Evolutionary conservation across 2,113 vertebrate species (phyloP).

Genomic region (Dromiciops gliroides): DNA sequence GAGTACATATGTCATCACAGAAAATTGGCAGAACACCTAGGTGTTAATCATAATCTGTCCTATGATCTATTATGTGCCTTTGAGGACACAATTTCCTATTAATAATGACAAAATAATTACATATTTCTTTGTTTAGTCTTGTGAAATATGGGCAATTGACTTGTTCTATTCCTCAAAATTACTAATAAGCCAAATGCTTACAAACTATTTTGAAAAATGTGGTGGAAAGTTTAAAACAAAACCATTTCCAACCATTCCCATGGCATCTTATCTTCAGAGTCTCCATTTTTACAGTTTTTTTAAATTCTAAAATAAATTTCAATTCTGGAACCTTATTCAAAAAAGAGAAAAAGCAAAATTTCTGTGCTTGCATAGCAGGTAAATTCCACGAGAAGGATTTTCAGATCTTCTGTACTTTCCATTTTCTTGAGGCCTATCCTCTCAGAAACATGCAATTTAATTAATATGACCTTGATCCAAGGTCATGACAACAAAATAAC

Average conservation of each 20-base stretch:
- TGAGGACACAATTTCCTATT: not conserved
- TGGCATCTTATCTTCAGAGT: not conserved
- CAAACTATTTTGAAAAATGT: conserved; percentile 44
- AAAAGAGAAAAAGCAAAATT: conserved; percentile 7
- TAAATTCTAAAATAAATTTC: conserved; percentile 20
- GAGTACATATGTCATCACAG: not conserved
- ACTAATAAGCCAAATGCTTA: conserved; percentile 25
- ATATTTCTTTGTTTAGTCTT: conserved; percentile 30
- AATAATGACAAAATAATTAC: not conserved
- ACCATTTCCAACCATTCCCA: conserved; percentile 25
- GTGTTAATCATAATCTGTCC: not conserved
- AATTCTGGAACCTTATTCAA: not conserved
- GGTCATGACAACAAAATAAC: conserved; percentile 77
- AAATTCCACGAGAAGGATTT: not conserved
- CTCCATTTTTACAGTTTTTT: not conserved
- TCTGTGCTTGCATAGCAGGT: conserved; percentile 1
- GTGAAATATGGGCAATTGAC: conserved; percentile 42
- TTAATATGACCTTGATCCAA: conserved; percentile 76
- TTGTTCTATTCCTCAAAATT: conserved; percentile 36
- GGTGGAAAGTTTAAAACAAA: conserved; percentile 45
- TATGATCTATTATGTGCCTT: not conserved
- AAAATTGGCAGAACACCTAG: conserved; percentile 9
- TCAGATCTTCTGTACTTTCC: conserved; percentile 1
- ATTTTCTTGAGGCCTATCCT: conserved; percentile 44
- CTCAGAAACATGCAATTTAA: conserved; percentile 61